A percentile compares a stretch with the other conserved stretches of the same genome.
These are phyloP conservation scores for Helogale parvula DNA, from an alignment of 2,113 vertebrate genomes.

Conservation along the genomic window DNA sequence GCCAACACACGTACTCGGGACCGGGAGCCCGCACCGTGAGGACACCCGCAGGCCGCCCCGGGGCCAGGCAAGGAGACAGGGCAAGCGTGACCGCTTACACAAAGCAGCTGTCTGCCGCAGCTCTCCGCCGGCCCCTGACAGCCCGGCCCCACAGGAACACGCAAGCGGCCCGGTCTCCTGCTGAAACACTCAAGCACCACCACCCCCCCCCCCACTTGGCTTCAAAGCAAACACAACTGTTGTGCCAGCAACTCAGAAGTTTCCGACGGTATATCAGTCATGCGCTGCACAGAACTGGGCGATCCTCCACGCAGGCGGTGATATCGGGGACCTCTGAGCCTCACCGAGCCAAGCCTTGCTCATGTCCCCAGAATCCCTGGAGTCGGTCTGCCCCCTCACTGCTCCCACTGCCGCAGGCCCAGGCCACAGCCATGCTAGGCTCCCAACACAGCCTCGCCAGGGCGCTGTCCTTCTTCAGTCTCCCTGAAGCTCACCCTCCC, in stretches of 20 bases:
- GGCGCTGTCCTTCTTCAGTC: background rate
- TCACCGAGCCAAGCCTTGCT: too few relatives aligned
- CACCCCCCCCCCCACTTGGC: background rate
- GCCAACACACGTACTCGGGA: too few relatives aligned
- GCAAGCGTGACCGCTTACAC: background rate
- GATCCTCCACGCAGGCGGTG: rapidly evolving
- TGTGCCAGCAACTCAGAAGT: background rate
- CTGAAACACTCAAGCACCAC: too few relatives aligned
- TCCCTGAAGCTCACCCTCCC: background rate
- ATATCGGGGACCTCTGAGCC: too few relatives aligned
- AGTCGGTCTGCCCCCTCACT: too few relatives aligned
- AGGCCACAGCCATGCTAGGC: background rate
- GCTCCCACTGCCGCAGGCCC: background rate
- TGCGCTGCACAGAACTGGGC: background rate
- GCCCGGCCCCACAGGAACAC: rapidly evolving
- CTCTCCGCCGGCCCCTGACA: background rate
- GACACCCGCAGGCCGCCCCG: background rate
- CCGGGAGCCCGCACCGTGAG: background rate
- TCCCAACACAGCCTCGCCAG: background rate
- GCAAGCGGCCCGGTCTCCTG: rapidly evolving
- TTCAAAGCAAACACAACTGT: background rate
- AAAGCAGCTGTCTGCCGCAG: background rate
- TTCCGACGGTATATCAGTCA: rapidly evolving
- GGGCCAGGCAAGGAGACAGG: background rate
- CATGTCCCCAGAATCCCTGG: background rate